Evolutionary conservation across 2,888 invertebrate species (phyloP), one percentile per base, ranked within the genome.

Genomic region (Thelaira solivaga): DNA sequence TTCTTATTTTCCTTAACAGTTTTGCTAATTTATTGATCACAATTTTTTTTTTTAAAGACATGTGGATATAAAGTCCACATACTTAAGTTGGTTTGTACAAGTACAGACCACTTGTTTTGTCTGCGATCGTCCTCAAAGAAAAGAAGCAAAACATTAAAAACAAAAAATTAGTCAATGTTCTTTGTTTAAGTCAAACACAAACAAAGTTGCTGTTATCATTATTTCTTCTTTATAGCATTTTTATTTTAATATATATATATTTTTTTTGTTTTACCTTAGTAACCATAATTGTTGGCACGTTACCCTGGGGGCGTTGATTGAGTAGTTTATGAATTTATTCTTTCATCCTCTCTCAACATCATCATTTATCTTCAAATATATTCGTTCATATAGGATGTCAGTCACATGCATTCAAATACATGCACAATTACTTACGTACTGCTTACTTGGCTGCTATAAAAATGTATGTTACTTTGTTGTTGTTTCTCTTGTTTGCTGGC

Each of bases 291-390:
- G 80, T 75, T 77, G 81, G 80, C 81, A 77, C 76, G 76, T 76
- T 80, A 77, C 76, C 80, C 77, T 75, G 80, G 75, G 77, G 80
- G 81, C 81, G 81, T 81, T 77, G 81, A 81, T 81, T 81, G 80
- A 80, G 81, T 80, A 72, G 76, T 80, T 81, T 76, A 64, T 71
- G 67, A 75, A 75, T 75, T 68, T 68, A 68, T 75, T 75, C 74
- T 75, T 75, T 67, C 74, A 75, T 68, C 68, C 67, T 75, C 74
- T 75, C 67, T 75, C 74, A 75, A 75, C 74, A 75, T 75, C 74
- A 75, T 68, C 74, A 75, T 75, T 75, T 68, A 62, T 75, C 74
- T 75, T 68, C 24, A 64, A 39, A 45, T 47, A 45, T 16, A 49
- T 49, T 36, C 36, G 16, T 31, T 24, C 16, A 26, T 11, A 6